These are phyloP conservation scores for Alcis repandata DNA, from an alignment of 2,888 invertebrate genomes.

Conservation along the genomic window DNA sequence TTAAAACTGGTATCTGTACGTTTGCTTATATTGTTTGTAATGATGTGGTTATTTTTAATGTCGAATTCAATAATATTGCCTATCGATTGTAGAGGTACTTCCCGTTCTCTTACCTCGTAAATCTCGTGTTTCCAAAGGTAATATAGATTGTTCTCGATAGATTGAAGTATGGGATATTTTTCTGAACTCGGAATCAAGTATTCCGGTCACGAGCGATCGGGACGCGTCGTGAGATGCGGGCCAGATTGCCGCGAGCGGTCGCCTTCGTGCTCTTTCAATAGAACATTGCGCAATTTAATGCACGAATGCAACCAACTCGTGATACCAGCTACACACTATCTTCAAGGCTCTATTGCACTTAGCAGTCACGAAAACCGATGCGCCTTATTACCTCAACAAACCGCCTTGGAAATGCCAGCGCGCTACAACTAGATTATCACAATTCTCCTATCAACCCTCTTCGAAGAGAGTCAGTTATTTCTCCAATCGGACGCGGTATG, in stretches of 20 bases:
- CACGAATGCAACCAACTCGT: slow-evolving; percentile 69
- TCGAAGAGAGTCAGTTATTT: slow-evolving; percentile 33
- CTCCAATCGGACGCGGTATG: slow-evolving; percentile 16
- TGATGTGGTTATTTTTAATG: slow-evolving; percentile 1
- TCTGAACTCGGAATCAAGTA: slow-evolving; percentile 39
- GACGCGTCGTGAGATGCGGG: slow-evolving; percentile 73
- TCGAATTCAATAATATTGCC: neutral
- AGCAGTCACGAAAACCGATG: slow-evolving; percentile 70
- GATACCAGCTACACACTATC: slow-evolving; percentile 69
- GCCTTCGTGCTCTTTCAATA: slow-evolving; percentile 72
- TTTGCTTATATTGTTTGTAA: slow-evolving; percentile 11
- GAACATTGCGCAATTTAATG: slow-evolving; percentile 80
- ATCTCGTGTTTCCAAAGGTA: slow-evolving; percentile 21
- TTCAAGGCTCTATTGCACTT: slow-evolving; percentile 70
- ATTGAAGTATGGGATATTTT: slow-evolving; percentile 35
- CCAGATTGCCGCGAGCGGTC: slow-evolving; percentile 66
- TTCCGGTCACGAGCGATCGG: slow-evolving; percentile 72
- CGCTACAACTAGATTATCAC: slow-evolving; percentile 25
- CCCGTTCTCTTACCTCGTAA: slow-evolving; percentile 5
- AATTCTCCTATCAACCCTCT: slow-evolving; percentile 23
- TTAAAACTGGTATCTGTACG: slow-evolving; percentile 22
- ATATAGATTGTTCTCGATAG: slow-evolving; percentile 30
- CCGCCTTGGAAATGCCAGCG: slow-evolving; percentile 17
- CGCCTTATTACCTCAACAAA: slow-evolving; percentile 39
- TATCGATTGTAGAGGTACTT: slow-evolving; percentile 7